These are phyloP conservation scores for Vidua macroura DNA, from an alignment of 2,113 vertebrate genomes.

Conservation along the genomic window DNA sequence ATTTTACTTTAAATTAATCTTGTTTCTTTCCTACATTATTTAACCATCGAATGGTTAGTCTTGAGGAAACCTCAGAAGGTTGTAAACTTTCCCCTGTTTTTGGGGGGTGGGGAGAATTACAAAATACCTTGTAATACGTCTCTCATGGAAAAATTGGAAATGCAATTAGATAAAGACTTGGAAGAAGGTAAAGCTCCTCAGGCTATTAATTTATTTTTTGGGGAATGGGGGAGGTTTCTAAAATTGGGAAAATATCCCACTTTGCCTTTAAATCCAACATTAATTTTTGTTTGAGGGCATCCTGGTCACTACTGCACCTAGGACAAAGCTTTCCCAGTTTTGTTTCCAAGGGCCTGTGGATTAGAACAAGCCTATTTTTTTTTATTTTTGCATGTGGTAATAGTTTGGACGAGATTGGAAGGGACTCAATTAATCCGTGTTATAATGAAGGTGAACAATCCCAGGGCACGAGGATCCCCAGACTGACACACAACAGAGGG, in stretches of 20 bases:
- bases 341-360: background rate
- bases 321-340: background rate
- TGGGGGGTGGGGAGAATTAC: fast-evolving
- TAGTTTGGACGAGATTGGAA: background rate
- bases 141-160: background rate
- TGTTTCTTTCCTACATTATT: background rate
- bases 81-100: background rate
- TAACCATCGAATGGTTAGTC: background rate
- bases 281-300: background rate
- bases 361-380: background rate
- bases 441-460: background rate
- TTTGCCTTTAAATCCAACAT: background rate
- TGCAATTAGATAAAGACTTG: background rate
- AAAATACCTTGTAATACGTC: background rate
- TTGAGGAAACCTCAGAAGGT: background rate
- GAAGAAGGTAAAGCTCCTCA: background rate
- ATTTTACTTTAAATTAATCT: background rate
- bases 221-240: no score
- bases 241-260: background rate
- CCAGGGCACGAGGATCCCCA: background rate
- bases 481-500: background rate
- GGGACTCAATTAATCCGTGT: background rate
- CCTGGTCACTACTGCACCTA: background rate
- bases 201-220: background rate
- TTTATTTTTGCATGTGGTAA: background rate